Evolutionary conservation across 1,140 invertebrate species (phyloP).

Genomic region (Hetaerina americana): DNA sequence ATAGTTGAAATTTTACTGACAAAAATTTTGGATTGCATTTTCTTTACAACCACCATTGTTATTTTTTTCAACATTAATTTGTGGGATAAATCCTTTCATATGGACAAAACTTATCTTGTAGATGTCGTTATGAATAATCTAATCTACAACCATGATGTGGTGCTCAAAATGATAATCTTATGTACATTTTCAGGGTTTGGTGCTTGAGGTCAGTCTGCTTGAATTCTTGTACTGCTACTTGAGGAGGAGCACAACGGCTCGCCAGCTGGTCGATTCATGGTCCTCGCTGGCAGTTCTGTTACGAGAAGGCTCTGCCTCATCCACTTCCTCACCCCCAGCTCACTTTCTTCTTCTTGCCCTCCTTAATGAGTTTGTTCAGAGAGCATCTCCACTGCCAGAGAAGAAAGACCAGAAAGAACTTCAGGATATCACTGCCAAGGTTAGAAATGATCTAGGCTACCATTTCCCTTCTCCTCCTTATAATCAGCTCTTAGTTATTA

Average conservation of each 20-base stretch:
- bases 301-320: conserved; percentile 51
- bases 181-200: conserved; percentile 22
- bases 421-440: conserved; percentile 59
- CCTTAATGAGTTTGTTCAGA: conserved; percentile 75
- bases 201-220: conserved; percentile 45
- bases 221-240: conserved; percentile 62
- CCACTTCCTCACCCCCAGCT: conserved; percentile 49
- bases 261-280: conserved; percentile 40
- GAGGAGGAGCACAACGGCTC: conserved; percentile 33
- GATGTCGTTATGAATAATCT: conserved; percentile 6
- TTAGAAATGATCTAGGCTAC: too few species aligned
- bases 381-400: conserved; percentile 60
- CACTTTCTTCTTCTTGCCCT: conserved; percentile 71
- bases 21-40: not conserved
- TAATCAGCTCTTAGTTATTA: too few species aligned
- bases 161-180: too few species aligned
- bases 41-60: not conserved
- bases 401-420: conserved; percentile 73
- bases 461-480: too few species aligned
- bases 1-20: too few species aligned
- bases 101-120: too few species aligned
- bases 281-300: conserved; percentile 49
- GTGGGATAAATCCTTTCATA: too few species aligned
- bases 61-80: not conserved
- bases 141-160: not conserved